Conservation (phyloP, 2,113 vertebrate genomes). For the Scartelaos histophorus region DNA sequence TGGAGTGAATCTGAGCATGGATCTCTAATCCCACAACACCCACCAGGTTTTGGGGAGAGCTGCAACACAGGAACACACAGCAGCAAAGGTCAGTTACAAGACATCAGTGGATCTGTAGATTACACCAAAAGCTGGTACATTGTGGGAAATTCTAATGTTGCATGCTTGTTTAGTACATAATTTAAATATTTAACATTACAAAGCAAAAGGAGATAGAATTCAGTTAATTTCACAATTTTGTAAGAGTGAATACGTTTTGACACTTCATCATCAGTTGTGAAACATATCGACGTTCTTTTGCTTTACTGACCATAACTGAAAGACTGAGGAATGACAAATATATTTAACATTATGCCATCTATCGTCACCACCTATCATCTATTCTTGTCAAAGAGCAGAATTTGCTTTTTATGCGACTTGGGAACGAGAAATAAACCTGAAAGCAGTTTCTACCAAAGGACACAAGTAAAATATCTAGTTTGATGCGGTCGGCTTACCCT, state of each 20-base stretch:
- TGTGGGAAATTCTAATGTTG: not conserved
- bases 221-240: too few relatives aligned
- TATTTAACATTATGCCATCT: too few relatives aligned
- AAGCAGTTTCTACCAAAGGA: not conserved
- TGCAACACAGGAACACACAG: constrained; percentile 53
- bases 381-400: not conserved
- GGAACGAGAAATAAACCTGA: not conserved
- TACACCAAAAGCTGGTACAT: not conserved
- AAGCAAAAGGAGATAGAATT: too few relatives aligned
- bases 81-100: not conserved
- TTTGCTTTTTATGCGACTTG: not conserved
- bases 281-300: too few relatives aligned
- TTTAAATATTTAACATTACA: too few relatives aligned
- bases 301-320: too few relatives aligned
- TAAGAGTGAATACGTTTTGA: too few relatives aligned
- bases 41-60: constrained; percentile 77
- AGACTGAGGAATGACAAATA: too few relatives aligned
- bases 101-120: not conserved
- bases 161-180: too few relatives aligned
- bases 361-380: too few relatives aligned
- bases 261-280: too few relatives aligned
- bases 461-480: not conserved
- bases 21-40: constrained; percentile 94
- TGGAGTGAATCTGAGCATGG: constrained; percentile 93
- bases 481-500: constrained; percentile 35